Conservation (phyloP, 2,888 invertebrate species). For the Hyposoter dolosus region DNA sequence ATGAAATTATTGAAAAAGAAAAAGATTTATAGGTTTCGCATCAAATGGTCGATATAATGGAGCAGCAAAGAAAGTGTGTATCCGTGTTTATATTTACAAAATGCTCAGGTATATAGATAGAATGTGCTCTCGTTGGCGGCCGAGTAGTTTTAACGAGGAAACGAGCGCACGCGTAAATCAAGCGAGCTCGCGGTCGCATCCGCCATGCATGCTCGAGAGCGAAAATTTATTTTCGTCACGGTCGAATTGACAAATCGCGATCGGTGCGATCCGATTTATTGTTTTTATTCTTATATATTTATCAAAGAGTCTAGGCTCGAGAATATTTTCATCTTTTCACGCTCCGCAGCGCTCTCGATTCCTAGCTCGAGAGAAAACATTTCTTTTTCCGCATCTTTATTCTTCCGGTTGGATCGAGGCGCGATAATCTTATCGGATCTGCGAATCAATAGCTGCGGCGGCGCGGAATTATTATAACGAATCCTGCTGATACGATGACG, state of each 20-base stretch:
- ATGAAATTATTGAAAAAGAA: too few species aligned
- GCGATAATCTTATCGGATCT: slow-evolving; percentile 42
- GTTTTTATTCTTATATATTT: not conserved
- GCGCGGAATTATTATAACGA: slow-evolving; percentile 25
- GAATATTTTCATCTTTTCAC: slow-evolving; percentile 74
- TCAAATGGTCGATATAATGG: not conserved
- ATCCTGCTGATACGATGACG: not conserved
- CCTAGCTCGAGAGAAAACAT: slow-evolving; percentile 65
- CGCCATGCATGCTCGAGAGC: slow-evolving; percentile 6
- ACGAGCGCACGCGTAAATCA: slow-evolving; percentile 56
- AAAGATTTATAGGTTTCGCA: too few species aligned
- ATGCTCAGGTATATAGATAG: slow-evolving; percentile 18
- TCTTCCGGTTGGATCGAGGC: not conserved
- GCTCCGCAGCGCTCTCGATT: slow-evolving; percentile 75
- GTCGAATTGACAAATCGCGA: slow-evolving; percentile 46
- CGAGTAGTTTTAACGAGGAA: slow-evolving; percentile 63
- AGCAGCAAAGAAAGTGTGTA: not conserved
- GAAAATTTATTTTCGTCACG: slow-evolving; percentile 40
- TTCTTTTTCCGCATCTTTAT: not conserved
- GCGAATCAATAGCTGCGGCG: slow-evolving; percentile 22
- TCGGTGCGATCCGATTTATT: slow-evolving; percentile 16
- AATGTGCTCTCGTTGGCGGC: slow-evolving; percentile 61
- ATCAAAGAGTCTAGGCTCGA: not conserved
- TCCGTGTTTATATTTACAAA: not conserved
- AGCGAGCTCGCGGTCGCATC: slow-evolving; percentile 31